These are phyloP conservation scores for Anguilla obscura DNA, from an alignment of 2,797 vertebrate species.

Conservation along the genomic window DNA sequence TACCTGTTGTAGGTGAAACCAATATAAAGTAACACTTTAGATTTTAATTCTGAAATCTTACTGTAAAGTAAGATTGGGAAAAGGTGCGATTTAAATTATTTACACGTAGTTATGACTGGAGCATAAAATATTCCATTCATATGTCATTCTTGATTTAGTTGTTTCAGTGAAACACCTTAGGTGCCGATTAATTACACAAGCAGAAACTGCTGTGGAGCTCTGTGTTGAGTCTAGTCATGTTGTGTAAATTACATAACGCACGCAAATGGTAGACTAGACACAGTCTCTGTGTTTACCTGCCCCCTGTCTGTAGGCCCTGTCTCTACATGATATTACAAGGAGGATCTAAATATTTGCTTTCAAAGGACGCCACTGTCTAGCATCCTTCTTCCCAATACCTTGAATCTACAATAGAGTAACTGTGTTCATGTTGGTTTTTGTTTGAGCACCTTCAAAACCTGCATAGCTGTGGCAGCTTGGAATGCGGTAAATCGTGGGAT, in stretches of 20 bases:
- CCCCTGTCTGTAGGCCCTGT: slow-evolving; percentile 56
- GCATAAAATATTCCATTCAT: neutral
- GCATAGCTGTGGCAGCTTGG: slow-evolving; percentile 72
- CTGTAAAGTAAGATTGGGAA: neutral
- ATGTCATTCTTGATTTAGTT: neutral
- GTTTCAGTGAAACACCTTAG: neutral
- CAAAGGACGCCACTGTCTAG: slow-evolving; percentile 64
- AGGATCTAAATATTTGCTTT: slow-evolving; percentile 66
- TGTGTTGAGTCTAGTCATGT: slow-evolving; percentile 41
- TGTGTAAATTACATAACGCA: slow-evolving; percentile 57
- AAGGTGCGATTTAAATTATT: neutral
- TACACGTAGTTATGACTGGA: neutral
- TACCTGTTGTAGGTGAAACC: neutral
- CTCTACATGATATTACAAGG: slow-evolving; percentile 70
- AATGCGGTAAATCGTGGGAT: slow-evolving; percentile 82
- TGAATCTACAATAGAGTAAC: slow-evolving; percentile 74
- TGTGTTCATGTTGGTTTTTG: slow-evolving; percentile 77
- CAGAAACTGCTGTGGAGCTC: slow-evolving; percentile 10
- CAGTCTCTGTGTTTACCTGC: slow-evolving; percentile 65
- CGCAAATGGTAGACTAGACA: slow-evolving; percentile 61
- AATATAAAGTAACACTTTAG: neutral
- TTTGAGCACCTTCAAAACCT: slow-evolving; percentile 74
- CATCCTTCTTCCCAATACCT: slow-evolving; percentile 55
- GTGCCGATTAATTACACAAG: neutral
- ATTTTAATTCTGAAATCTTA: neutral